Conservation (phyloP, 2,888 invertebrate genomes). For the Drosophila antonietae region DNA sequence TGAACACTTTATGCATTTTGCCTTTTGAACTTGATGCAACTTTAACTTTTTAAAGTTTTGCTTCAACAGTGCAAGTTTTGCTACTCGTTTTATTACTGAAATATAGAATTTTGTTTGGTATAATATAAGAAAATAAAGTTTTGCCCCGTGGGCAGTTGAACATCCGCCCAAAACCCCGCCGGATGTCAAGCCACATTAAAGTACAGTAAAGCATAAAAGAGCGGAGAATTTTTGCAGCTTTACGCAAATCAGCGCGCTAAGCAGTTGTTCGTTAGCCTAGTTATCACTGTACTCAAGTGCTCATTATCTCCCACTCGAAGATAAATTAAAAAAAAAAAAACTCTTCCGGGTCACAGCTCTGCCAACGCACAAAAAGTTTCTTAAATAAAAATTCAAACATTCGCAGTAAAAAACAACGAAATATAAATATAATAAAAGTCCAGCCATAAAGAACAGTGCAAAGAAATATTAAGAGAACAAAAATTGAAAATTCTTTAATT, state of each 20-base stretch:
- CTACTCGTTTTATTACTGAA: not conserved
- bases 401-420: slow-evolving; percentile 13
- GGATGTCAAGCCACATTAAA: slow-evolving; percentile 5
- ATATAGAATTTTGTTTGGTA: not conserved
- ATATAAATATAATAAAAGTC: slow-evolving; percentile 35
- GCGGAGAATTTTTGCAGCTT: slow-evolving; percentile 1
- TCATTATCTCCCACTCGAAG: slow-evolving; percentile 18
- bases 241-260: not conserved
- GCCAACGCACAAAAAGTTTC: slow-evolving; percentile 10
- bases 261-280: slow-evolving; percentile 1
- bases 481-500: slow-evolving; percentile 17
- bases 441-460: slow-evolving; percentile 42
- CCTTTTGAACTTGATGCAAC: not conserved
- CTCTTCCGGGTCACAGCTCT: slow-evolving; percentile 60
- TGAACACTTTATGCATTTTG: not conserved
- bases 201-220: not conserved
- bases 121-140: slow-evolving; percentile 4
- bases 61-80: not conserved
- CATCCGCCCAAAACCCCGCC: not conserved
- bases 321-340: slow-evolving; percentile 57
- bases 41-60: not conserved
- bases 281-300: slow-evolving; percentile 9
- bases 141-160: not conserved
- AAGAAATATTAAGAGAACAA: slow-evolving; percentile 32
- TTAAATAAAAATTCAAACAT: slow-evolving; percentile 14